Evolutionary conservation across 2,888 invertebrate species (phyloP).

Genomic region (Doris montereyensis): DNA sequence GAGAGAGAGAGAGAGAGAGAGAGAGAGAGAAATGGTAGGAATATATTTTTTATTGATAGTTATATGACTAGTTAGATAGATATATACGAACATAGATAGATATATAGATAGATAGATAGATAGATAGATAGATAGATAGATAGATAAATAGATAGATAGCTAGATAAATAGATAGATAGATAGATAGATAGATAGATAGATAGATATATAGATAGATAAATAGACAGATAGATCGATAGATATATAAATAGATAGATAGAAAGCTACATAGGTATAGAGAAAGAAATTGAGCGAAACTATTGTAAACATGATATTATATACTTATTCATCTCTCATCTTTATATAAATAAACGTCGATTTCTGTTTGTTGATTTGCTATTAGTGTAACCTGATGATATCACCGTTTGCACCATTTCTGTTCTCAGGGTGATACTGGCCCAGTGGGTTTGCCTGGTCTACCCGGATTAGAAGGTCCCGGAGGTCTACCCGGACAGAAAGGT

Average conservation of each 20-base stretch:
- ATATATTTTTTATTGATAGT: too few species aligned
- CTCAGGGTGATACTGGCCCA: slow-evolving; percentile 64
- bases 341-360: not conserved
- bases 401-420: not conserved
- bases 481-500: slow-evolving; percentile 62
- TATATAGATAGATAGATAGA: too few species aligned
- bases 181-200: not conserved
- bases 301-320: too few species aligned
- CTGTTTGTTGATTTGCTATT: not conserved
- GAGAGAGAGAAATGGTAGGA: too few species aligned
- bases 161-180: not conserved
- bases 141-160: not conserved
- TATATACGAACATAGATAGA: too few species aligned
- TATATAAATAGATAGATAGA: too few species aligned
- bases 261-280: too few species aligned
- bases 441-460: slow-evolving; percentile 64
- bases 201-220: not conserved
- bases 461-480: slow-evolving; percentile 63
- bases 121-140: not conserved
- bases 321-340: too few species aligned
- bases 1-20: too few species aligned
- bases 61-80: too few species aligned
- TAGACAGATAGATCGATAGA: too few species aligned
- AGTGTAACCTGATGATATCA: not conserved
- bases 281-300: too few species aligned